Evolutionary conservation across 1,140 invertebrate genomes (phyloP).

Genomic region (Plectrocnemia conspersa): DNA sequence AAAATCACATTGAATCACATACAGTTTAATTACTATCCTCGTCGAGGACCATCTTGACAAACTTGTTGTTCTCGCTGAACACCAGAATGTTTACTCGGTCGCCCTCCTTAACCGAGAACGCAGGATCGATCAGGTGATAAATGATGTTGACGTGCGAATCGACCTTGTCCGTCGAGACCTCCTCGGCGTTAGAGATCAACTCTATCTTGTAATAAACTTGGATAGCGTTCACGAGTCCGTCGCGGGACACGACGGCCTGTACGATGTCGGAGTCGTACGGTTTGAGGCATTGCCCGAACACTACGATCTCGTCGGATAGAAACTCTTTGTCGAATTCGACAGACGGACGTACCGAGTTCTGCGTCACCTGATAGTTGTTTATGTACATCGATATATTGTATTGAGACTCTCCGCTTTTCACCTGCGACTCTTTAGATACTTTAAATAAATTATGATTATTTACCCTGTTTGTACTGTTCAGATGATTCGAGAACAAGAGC

Average conservation of each 20-base stretch:
- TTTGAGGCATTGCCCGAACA: background rate
- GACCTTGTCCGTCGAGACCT: background rate
- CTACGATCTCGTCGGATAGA: slow-evolving; percentile 1
- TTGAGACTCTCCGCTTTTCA: background rate
- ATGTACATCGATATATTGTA: background rate
- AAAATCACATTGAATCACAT: too few relatives aligned
- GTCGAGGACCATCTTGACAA: too few relatives aligned
- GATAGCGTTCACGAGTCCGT: slow-evolving; percentile 7
- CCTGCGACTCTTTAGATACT: background rate
- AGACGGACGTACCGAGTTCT: background rate
- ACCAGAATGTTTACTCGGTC: slow-evolving; percentile 4
- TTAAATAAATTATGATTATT: slow-evolving; percentile 18
- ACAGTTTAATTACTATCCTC: too few relatives aligned
- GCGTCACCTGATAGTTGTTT: slow-evolving; percentile 10
- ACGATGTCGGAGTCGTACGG: background rate
- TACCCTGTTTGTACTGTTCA: slow-evolving; percentile 21
- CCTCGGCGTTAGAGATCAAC: background rate
- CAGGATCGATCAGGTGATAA: slow-evolving; percentile 14
- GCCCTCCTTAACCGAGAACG: slow-evolving; percentile 1
- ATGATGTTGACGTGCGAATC: slow-evolving; percentile 8
- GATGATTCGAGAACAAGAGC: slow-evolving; percentile 24
- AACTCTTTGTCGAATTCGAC: background rate
- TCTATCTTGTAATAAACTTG: slow-evolving; percentile 2
- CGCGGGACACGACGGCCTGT: background rate
- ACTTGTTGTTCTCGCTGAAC: slow-evolving; percentile 9